These are phyloP conservation scores for Anoncus sp. DNA, from an alignment of 2,888 invertebrate genomes.

Conservation along the genomic window DNA sequence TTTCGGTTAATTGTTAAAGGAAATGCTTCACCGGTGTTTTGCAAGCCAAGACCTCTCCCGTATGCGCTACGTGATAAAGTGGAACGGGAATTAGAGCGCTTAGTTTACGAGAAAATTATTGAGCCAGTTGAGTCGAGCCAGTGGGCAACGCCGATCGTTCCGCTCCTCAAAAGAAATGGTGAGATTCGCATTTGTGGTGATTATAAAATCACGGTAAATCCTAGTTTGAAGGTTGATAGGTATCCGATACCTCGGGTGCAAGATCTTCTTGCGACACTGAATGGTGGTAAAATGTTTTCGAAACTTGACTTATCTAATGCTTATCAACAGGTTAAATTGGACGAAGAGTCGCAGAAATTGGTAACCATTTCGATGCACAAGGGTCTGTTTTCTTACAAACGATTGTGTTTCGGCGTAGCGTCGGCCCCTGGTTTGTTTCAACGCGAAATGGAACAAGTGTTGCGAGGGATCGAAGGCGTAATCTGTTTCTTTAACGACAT, in stretches of 20 bases:
- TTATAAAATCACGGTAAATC: slow-evolving; percentile 60
- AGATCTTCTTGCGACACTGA: slow-evolving; percentile 53
- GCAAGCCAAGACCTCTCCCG: slow-evolving; percentile 50
- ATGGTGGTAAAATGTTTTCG: slow-evolving; percentile 68
- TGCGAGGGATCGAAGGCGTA: slow-evolving; percentile 69
- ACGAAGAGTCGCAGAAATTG: slow-evolving; percentile 11
- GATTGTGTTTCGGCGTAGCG: slow-evolving; percentile 20
- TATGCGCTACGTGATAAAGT: slow-evolving; percentile 55
- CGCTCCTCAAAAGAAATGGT: slow-evolving; percentile 68
- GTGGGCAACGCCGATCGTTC: slow-evolving; percentile 71
- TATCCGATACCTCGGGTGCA: slow-evolving; percentile 60
- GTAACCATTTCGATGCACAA: slow-evolving; percentile 9
- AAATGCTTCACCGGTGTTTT: not conserved
- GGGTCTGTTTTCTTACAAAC: slow-evolving; percentile 7
- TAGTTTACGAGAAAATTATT: slow-evolving; percentile 30
- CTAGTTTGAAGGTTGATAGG: slow-evolving; percentile 36
- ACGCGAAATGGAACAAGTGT: slow-evolving; percentile 73
- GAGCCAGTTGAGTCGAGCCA: slow-evolving; percentile 62
- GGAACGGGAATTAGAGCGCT: slow-evolving; percentile 6
- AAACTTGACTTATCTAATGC: slow-evolving; percentile 52
- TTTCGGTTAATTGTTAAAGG: slow-evolving; percentile 6
- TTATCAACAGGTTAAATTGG: slow-evolving; percentile 26
- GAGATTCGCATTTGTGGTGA: slow-evolving; percentile 70
- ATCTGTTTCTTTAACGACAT: slow-evolving; percentile 76
- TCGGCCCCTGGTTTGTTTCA: slow-evolving; percentile 51